Base-by-base conservation (phyloP, 2,797 vertebrate species). In the Limnodromus scolopaceus region DNA sequence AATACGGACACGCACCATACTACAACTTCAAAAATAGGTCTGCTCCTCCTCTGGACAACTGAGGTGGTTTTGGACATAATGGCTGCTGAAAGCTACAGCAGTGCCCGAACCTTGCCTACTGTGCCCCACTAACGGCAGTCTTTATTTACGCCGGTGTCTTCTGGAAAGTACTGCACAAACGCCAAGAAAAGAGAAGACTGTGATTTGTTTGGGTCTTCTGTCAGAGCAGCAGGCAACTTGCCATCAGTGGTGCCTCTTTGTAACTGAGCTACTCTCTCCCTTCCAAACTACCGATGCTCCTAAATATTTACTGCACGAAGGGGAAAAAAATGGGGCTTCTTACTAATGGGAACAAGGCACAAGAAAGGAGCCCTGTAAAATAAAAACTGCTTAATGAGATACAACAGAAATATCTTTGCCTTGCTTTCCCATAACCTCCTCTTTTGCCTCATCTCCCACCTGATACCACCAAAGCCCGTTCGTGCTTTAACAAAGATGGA, bases 201-300 rank as follows among this genome's bases (percentile, higher is more conserved):
- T 58, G 16, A 94, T 77, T 91, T 92, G 66, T 84, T 92, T 95
- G 74, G 34, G 78, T 94, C 76, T 95, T 93, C 92, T 77, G 78
- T 92, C 89, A 95, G 83, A 93, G 63, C 45, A 92, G 92, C 75
- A 58, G 64, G 76, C 58, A 81, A 16, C 39, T 28, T 82, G 76
- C 49, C 72, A 86, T 78, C 79, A 79, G 49, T 24, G 28, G 34
- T 79, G 36, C 70, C 51, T 82, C 81, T 84, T 57, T 57, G 32
- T 84, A 89, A 69, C 32, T 38, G 60, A 89, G 77, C 9, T 64
- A 49, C 61, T 75, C 46, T 80, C 69, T 86, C 51, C 66, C 58
- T 94, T 92, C 49, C 89, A 94, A 81, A 88, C 54, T 86, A 70
- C 27, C 23, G 64, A 48, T 74, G 54, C 7, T 46, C 39, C 30